phyloP scores from a whole-genome alignment of 2,888 invertebrate species.

The Acleris laterana region DNA sequence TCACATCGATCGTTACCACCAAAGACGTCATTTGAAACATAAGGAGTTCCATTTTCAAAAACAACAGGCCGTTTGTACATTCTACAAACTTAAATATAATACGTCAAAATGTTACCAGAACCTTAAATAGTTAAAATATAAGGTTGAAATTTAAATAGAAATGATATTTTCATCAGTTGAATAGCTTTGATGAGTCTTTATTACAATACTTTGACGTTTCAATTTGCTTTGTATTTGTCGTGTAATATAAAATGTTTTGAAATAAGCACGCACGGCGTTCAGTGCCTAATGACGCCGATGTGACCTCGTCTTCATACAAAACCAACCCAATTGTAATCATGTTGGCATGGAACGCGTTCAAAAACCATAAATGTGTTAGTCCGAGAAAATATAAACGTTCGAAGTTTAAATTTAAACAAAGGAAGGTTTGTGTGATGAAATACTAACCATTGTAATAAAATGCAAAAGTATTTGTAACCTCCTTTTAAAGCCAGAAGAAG shows the following conservation, averaged over 20 bases:
- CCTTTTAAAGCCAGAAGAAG: too few species aligned
- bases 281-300: too few species aligned
- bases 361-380: neutral
- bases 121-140: neutral
- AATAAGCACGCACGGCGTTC: neutral
- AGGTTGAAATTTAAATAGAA: neutral
- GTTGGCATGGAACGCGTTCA: too few species aligned
- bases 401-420: neutral
- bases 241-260: neutral
- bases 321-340: too few species aligned
- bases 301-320: too few species aligned
- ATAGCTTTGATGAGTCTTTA: neutral
- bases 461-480: too few species aligned
- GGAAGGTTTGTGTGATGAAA: neutral
- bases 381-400: neutral
- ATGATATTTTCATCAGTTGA: neutral
- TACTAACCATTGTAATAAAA: too few species aligned
- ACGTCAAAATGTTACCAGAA: neutral
- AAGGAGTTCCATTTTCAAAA: constrained; percentile 45
- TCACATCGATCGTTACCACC: constrained; percentile 23
- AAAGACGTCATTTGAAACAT: constrained; percentile 40
- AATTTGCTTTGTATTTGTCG: constrained; percentile 15
- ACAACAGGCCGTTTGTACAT: constrained; percentile 42
- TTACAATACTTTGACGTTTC: constrained; percentile 4
- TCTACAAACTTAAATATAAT: neutral